Evolutionary conservation across 2,888 invertebrate species (phyloP), one percentile per base, ranked within the genome.

Genomic region (Anorthoa munda): DNA sequence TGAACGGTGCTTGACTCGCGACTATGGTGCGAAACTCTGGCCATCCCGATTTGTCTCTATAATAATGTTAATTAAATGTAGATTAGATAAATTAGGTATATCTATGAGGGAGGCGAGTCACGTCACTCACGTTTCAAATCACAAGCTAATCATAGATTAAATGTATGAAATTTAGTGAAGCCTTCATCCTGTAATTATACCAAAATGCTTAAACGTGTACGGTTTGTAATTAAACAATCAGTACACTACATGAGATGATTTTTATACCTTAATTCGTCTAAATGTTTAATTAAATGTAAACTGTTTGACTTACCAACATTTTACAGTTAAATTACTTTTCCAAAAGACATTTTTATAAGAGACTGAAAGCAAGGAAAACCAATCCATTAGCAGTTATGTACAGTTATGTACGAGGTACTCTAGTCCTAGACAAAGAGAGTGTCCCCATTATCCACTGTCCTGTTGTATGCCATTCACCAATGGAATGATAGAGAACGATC

Each of bases 321-420:
- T 51, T 23, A 59, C 26, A 48, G 9, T 48, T 48, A n/a, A 23
- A 7, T 56, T n/a, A 50, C 3, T 31, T 59, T 17, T 31, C 9
- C 31, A 77, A 48, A n/a, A 59, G 17, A 0, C 13, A 46, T 13
- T 58, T 76, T 46, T 11, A 7, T 51, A 31, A 23, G 45, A 55
- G 4, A 55, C 23, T 31, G 13, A 46, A 9, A n/a, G 26, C 26
- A 31, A 31, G 21, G 51, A n/a, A 63, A 67, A 13, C 66, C 64
- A 81, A 67, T 81, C 48, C 66, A 77, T 77, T 82, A 67, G n/a
- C 4, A 26, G 4, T 2, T 26, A 26, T 39, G 58, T 68, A 21
- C 31, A 45, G 12, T 39, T 65, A 75, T 70, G 56, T 56, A 50
- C 23, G 12, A 65, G 1, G 23, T 55, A 26, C 53, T 53, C 66